phyloP scores from a whole-genome alignment of 2,888 invertebrate species.

The Eristalinus aeneus region DNA sequence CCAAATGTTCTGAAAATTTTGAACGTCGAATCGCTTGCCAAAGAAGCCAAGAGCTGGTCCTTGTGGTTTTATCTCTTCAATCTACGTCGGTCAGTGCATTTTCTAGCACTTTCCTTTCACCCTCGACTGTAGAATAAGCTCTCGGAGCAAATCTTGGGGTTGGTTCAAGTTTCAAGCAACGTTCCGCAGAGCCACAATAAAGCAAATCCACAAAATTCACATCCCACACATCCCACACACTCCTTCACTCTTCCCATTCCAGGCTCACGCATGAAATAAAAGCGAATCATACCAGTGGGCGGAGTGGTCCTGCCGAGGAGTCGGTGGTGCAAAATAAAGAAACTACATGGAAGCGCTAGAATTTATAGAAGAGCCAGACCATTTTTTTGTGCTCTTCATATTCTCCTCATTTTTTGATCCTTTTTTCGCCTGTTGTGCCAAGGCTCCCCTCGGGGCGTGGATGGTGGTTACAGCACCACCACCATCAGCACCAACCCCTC shows the following conservation, averaged over 20 bases:
- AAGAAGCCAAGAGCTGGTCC: too few species aligned
- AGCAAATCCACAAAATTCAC: background rate
- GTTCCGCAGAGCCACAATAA: background rate
- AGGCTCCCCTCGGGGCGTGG: conserved; percentile 14
- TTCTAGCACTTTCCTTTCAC: background rate
- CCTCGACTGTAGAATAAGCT: background rate
- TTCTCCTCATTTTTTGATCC: background rate
- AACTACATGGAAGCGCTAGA: conserved; percentile 22
- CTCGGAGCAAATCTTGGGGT: background rate
- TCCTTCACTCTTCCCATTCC: background rate
- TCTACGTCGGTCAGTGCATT: too few species aligned
- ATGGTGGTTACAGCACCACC: conserved; percentile 23
- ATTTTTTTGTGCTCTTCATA: conserved; percentile 30
- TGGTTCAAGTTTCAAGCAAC: too few species aligned
- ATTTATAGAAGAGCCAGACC: conserved; percentile 31
- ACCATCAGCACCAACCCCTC: background rate
- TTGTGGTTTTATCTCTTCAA: too few species aligned
- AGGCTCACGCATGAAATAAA: background rate
- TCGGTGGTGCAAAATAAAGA: background rate
- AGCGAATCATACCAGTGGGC: conserved; percentile 9
- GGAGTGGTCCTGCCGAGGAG: background rate
- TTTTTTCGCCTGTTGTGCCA: conserved; percentile 4
- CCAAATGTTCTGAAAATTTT: too few species aligned
- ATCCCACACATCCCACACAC: background rate
- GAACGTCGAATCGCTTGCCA: too few species aligned